Evolutionary conservation across 2,113 vertebrate species (phyloP), one percentile per base, ranked within the genome.

Genomic region (Chaenogobius annularis): DNA sequence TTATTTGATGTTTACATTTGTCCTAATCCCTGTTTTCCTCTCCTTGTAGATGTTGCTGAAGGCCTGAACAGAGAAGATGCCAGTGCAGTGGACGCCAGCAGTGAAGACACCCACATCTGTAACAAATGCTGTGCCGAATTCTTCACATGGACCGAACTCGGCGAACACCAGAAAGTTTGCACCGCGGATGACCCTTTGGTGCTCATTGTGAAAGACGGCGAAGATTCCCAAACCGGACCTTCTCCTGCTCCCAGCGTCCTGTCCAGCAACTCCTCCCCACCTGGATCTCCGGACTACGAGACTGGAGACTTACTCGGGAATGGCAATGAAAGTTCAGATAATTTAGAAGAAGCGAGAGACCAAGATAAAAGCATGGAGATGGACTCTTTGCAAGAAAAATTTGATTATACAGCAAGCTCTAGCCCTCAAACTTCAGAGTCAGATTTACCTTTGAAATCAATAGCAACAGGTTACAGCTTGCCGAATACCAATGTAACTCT

Each of bases 401-500:
- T 76, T 14, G 46, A 15, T 9, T 22, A 46, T 61, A 74, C 78
- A 9, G 23, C 73, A 68, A 87, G 82, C 78, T 87, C 74, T 81
- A 89, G 85, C 72, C 83, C 86, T 65, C 83, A 71, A 88, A 90
- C 87, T 48, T 90, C 87, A 23, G 85, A 92, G 78, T 83, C 81
- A 52, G 91, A 87, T 67, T 80, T 92, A 74, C 90, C 93, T 69
- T 93, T 92, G 3, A 92, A 90, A 83, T 89, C 94, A 6, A 75
- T 92, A 70, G 86, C 93, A 56, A 88, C 89, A 22, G 88, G 86
- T 83, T 96, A 95, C 80, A 81, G 80, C 87, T 91, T 96, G 92
- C 97, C 96, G 54, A 96, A 93, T 90, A 98, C 97, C 70, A 99
- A 99, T 6, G 98, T 99, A 79, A 99, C 97, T 0, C 92, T 99